Conservation (phyloP, 2,888 invertebrate species). For the Agrochola lota region DNA sequence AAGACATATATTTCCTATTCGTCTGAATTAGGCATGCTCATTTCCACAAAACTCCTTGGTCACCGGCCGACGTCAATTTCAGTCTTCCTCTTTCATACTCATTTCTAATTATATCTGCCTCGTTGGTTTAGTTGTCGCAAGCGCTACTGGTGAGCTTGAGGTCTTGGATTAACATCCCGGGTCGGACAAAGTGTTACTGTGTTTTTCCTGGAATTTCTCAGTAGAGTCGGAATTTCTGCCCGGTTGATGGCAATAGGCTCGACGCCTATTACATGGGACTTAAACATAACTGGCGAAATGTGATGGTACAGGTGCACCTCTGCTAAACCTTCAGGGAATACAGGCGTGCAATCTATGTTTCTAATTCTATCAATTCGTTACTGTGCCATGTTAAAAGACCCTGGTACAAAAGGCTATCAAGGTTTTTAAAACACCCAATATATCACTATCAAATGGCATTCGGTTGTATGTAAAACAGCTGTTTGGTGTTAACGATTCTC, state of each 20-base stretch:
- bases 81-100: background rate
- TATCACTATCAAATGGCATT: conserved; percentile 8
- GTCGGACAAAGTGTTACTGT: no score
- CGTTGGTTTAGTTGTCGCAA: no score
- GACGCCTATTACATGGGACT: no score
- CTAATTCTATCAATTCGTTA: background rate
- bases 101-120: conserved; percentile 1
- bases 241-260: no score
- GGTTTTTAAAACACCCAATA: conserved; percentile 5
- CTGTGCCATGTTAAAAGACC: background rate
- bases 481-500: conserved; percentile 42
- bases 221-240: no score
- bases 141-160: no score
- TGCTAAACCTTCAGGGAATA: no score
- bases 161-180: no score
- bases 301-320: no score
- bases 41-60: background rate
- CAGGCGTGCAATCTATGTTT: no score
- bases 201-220: no score
- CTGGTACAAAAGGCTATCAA: background rate
- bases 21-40: background rate
- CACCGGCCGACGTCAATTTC: background rate
- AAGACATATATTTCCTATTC: background rate
- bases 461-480: conserved; percentile 40
- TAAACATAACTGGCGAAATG: no score